Evolutionary conservation across 2,888 invertebrate species (phyloP).

Genomic region (Drosophila colorata): DNA sequence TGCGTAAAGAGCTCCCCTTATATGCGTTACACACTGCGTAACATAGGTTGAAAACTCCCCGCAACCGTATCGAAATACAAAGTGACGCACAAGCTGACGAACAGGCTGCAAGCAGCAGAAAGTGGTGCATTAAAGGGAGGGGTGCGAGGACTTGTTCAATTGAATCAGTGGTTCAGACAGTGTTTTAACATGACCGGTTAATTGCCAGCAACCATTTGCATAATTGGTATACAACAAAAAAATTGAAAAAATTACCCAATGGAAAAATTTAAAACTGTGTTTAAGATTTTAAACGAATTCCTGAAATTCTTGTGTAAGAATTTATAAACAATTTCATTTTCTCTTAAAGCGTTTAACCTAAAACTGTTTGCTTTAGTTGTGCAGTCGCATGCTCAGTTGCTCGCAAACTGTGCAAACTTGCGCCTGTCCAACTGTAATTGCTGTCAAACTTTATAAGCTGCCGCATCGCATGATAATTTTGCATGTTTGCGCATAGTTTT

Average conservation of each 20-base stretch:
- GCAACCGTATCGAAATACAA: slow-evolving; percentile 3
- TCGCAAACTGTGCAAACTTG: not conserved
- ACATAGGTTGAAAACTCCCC: not conserved
- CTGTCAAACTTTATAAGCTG: slow-evolving; percentile 50
- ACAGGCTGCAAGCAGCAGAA: slow-evolving; percentile 8
- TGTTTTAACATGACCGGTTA: slow-evolving; percentile 48
- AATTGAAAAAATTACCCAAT: not conserved
- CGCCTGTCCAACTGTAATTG: slow-evolving; percentile 35
- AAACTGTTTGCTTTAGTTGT: too few species aligned
- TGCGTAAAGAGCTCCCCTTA: not conserved
- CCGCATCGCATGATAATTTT: slow-evolving; percentile 54
- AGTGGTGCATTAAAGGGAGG: slow-evolving; percentile 5
- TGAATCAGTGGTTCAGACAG: slow-evolving; percentile 64
- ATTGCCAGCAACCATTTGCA: slow-evolving; percentile 70
- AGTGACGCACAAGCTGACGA: slow-evolving; percentile 17
- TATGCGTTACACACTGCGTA: not conserved
- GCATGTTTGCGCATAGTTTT: slow-evolving; percentile 69
- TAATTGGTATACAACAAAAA: slow-evolving; percentile 47
- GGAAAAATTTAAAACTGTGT: not conserved
- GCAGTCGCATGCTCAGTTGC: not conserved
- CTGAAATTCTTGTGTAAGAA: too few species aligned
- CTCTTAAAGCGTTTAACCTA: too few species aligned
- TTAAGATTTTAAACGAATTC: too few species aligned
- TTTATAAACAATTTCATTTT: too few species aligned
- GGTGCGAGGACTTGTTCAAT: slow-evolving; percentile 51